Percentiles rank a stretch among this genome's conserved stretches.
These are phyloP conservation scores for Scaptomyza cyrtandrae DNA, from an alignment of 2,888 invertebrate genomes.

Conservation along the genomic window DNA sequence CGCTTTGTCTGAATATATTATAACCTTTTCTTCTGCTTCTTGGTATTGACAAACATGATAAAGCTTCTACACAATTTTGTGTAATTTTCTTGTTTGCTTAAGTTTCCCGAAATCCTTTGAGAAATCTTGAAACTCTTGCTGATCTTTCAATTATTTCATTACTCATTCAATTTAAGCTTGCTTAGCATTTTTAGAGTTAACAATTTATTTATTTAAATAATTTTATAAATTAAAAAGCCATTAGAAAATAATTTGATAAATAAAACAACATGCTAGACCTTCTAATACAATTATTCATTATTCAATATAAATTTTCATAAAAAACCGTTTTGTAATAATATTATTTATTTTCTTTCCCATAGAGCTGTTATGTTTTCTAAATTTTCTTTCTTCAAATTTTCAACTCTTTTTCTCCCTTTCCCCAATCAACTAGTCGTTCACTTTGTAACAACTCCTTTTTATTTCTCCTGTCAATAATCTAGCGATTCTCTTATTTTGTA, in stretches of 20 bases:
- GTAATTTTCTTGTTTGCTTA: conserved; percentile 3
- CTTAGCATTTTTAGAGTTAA: neutral
- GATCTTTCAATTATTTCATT: neutral
- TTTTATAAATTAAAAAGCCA: too few species aligned
- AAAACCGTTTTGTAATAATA: too few species aligned
- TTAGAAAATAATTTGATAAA: too few species aligned
- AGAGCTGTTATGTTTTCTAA: neutral
- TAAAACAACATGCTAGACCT: too few species aligned
- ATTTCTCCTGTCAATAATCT: conserved; percentile 57
- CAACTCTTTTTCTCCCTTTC: neutral
- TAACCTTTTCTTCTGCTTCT: conserved; percentile 2
- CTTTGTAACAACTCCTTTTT: neutral
- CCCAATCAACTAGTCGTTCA: neutral
- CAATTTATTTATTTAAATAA: too few species aligned
- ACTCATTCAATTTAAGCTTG: neutral
- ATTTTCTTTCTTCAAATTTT: too few species aligned
- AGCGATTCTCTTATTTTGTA: conserved; percentile 37
- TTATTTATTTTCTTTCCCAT: neutral
- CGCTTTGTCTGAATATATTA: conserved; percentile 13
- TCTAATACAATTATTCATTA: too few species aligned
- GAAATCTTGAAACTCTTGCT: neutral
- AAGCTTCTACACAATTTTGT: neutral
- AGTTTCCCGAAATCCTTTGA: neutral
- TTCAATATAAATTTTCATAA: too few species aligned
- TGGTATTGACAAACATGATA: neutral